phyloP scores from a whole-genome alignment of 2,888 invertebrate genomes.

The Brachynemurus nebulosus region DNA sequence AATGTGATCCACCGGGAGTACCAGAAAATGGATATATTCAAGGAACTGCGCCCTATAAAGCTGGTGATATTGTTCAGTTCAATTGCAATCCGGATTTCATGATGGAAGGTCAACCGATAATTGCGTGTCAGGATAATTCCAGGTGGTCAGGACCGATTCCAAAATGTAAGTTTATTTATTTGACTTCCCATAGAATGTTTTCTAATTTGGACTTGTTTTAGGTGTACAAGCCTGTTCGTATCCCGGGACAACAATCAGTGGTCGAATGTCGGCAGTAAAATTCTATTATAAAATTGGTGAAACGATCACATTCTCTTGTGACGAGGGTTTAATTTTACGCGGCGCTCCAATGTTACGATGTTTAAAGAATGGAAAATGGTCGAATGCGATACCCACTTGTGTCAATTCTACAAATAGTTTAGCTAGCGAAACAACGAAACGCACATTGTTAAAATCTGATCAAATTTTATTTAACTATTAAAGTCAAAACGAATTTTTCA shows the following conservation, averaged over 20 bases:
- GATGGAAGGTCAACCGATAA: constrained; percentile 80
- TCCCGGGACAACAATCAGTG: constrained; percentile 74
- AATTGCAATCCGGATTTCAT: constrained; percentile 79
- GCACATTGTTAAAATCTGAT: neutral
- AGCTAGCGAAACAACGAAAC: neutral
- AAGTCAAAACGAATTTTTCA: too few relatives aligned
- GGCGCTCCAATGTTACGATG: constrained; percentile 70
- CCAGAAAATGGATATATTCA: constrained; percentile 69
- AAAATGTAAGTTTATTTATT: constrained; percentile 47
- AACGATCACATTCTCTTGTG: constrained; percentile 71
- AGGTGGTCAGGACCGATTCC: constrained; percentile 73
- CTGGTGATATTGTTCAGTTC: constrained; percentile 76
- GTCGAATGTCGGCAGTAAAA: constrained; percentile 73
- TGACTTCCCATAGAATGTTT: neutral
- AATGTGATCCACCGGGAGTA: constrained; percentile 58
- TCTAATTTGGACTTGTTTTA: constrained; percentile 22
- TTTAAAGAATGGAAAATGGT: constrained; percentile 73
- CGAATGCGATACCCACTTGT: constrained; percentile 70
- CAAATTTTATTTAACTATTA: neutral
- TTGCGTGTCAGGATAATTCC: constrained; percentile 78
- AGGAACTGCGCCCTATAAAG: constrained; percentile 62
- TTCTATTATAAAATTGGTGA: constrained; percentile 81
- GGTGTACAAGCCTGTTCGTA: constrained; percentile 74
- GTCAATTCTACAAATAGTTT: constrained; percentile 14
- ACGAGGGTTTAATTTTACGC: constrained; percentile 55